These are phyloP conservation scores for Meteorus colon DNA, from an alignment of 2,888 invertebrate genomes.

Conservation along the genomic window DNA sequence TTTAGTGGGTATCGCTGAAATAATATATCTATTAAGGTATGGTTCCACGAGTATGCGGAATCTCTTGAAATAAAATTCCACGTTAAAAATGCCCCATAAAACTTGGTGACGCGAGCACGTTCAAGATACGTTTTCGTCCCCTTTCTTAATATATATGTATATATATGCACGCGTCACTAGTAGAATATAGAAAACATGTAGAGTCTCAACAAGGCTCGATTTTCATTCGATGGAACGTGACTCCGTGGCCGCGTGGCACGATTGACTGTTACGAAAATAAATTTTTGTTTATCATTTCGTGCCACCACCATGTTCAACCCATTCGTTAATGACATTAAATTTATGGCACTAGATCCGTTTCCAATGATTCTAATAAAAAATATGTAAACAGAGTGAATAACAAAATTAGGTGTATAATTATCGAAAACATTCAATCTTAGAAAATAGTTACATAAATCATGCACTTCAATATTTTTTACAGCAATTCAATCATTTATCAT, in stretches of 20 bases:
- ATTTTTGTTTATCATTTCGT: conserved; percentile 53
- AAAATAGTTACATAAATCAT: not conserved
- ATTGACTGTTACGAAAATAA: conserved; percentile 53
- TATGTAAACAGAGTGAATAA: conserved; percentile 7
- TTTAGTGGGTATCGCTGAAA: not conserved
- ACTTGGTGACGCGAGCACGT: conserved; percentile 49
- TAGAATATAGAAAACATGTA: conserved; percentile 38
- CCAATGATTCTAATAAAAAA: conserved; percentile 11
- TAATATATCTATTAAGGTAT: not conserved
- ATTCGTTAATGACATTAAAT: conserved; percentile 40
- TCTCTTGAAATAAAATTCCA: not conserved
- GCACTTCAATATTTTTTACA: not conserved
- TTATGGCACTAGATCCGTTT: conserved; percentile 46
- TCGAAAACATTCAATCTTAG: not conserved
- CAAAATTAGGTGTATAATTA: not conserved
- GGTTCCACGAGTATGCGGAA: too few relatives aligned
- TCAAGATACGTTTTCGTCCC: conserved; percentile 50
- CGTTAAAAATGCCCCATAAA: conserved; percentile 27
- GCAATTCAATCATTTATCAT: not conserved
- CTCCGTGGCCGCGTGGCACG: conserved; percentile 46
- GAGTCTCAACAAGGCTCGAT: conserved; percentile 56
- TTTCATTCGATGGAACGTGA: conserved; percentile 55
- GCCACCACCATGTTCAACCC: conserved; percentile 40
- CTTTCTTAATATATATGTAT: not conserved
- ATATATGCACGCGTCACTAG: conserved; percentile 22